Percentiles rank a stretch among this genome's conserved stretches.
Conservation (phyloP, 1,140 invertebrate species). For the Drosophila navojoa region DNA sequence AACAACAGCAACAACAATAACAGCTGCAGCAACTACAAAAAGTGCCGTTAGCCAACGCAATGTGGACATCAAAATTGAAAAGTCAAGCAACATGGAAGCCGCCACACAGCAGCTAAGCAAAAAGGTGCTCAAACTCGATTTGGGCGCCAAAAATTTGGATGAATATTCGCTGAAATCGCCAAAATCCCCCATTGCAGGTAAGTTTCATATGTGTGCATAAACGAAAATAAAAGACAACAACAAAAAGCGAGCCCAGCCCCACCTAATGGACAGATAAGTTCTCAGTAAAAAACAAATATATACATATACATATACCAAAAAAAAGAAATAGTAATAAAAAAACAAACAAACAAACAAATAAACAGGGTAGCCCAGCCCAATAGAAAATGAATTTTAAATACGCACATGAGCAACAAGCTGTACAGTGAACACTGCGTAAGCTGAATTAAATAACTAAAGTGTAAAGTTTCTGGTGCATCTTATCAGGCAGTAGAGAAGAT, state of each 20-base stretch:
- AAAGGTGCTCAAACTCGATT: constrained; percentile 88
- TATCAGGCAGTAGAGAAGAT: too few relatives aligned
- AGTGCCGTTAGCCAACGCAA: constrained; percentile 86
- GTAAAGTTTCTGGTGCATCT: not conserved
- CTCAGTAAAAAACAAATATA: not conserved
- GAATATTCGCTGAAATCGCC: constrained; percentile 78
- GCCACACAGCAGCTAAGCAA: constrained; percentile 86
- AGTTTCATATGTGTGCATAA: constrained; percentile 26
- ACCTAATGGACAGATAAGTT: not conserved
- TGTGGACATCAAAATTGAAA: constrained; percentile 84
- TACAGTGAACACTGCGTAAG: not conserved
- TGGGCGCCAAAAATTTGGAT: constrained; percentile 74
- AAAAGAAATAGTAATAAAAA: too few relatives aligned
- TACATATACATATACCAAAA: not conserved
- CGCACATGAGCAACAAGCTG: not conserved
- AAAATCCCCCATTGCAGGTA: constrained; percentile 81
- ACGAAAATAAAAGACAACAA: too few relatives aligned
- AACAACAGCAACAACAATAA: constrained; percentile 27
- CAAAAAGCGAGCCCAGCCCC: not conserved
- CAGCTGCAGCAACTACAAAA: constrained; percentile 47
- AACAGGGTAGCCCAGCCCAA: not conserved
- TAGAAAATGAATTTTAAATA: constrained; percentile 1
- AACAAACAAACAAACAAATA: not conserved
- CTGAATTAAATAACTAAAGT: not conserved
- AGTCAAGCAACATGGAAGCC: constrained; percentile 83